These are phyloP conservation scores for Hedychridium roseum DNA, from an alignment of 2,888 invertebrate species.

Conservation along the genomic window DNA sequence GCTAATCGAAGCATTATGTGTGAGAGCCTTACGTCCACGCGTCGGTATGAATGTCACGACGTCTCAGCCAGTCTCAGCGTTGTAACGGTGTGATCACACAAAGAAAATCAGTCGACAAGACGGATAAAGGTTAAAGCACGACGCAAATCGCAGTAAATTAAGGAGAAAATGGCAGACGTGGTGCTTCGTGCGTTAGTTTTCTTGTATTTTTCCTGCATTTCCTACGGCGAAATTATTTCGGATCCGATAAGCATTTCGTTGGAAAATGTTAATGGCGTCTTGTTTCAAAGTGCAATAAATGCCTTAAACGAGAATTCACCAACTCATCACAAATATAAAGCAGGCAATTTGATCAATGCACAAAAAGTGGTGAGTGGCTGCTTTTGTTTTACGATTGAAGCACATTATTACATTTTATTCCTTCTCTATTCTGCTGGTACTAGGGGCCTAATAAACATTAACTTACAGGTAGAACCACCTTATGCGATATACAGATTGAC, in stretches of 20 bases:
- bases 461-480: constrained; percentile 47
- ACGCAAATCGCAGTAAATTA: constrained; percentile 13
- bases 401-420: too few species aligned
- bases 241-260: constrained; percentile 37
- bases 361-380: constrained; percentile 49
- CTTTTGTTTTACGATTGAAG: background rate
- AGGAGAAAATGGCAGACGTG: constrained; percentile 36
- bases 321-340: constrained; percentile 46
- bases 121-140: constrained; percentile 21
- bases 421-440: too few species aligned
- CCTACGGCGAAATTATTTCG: constrained; percentile 15
- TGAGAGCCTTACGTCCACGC: too few species aligned
- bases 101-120: constrained; percentile 16
- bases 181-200: constrained; percentile 2
- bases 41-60: too few species aligned
- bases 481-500: constrained; percentile 49
- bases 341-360: constrained; percentile 50
- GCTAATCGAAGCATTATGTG: too few species aligned
- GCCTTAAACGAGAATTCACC: constrained; percentile 49
- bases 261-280: constrained; percentile 36
- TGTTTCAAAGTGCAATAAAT: constrained; percentile 47
- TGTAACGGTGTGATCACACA: constrained; percentile 11
- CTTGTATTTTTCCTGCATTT: constrained; percentile 8
- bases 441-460: too few species aligned
- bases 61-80: too few species aligned